phyloP scores from a whole-genome alignment of 1,140 invertebrate genomes.

The Ceratina australensis region DNA sequence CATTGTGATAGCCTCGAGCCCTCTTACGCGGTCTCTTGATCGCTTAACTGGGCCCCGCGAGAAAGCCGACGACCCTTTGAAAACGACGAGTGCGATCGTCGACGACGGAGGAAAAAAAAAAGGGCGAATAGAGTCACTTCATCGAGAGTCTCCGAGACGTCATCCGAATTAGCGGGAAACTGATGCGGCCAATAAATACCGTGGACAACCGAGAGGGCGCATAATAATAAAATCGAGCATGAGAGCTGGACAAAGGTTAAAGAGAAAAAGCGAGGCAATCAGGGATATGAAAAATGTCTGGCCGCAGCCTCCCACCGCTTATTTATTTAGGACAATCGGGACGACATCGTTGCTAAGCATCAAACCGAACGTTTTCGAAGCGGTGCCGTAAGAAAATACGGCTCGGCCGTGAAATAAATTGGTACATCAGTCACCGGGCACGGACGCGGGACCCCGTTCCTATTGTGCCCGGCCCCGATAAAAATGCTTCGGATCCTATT shows the following conservation, averaged over 20 bases:
- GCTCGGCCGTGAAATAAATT: constrained; percentile 41
- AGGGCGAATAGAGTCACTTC: constrained; percentile 22
- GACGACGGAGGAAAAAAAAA: not conserved
- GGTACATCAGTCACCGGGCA: constrained; percentile 34
- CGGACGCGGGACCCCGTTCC: constrained; percentile 8
- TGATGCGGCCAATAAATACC: constrained; percentile 50
- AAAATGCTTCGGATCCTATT: constrained; percentile 50
- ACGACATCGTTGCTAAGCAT: constrained; percentile 10
- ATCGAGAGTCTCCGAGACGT: constrained; percentile 40
- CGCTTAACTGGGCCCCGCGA: constrained; percentile 44
- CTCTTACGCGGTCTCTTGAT: constrained; percentile 49
- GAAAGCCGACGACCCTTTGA: constrained; percentile 46
- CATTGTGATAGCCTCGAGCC: constrained; percentile 51
- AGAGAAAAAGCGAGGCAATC: constrained; percentile 11
- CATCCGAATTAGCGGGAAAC: constrained; percentile 40
- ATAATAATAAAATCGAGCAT: constrained; percentile 37
- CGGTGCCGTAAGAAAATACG: constrained; percentile 14
- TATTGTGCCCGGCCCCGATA: constrained; percentile 32
- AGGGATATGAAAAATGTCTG: constrained; percentile 13
- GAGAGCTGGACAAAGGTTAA: not conserved
- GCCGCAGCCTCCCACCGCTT: constrained; percentile 9
- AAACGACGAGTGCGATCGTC: constrained; percentile 20
- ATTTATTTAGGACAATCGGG: constrained; percentile 49
- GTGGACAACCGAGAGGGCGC: not conserved
- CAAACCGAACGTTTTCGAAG: constrained; percentile 32